Evolutionary conservation across 2,113 vertebrate genomes (phyloP).

Genomic region (Penelope pileata): DNA sequence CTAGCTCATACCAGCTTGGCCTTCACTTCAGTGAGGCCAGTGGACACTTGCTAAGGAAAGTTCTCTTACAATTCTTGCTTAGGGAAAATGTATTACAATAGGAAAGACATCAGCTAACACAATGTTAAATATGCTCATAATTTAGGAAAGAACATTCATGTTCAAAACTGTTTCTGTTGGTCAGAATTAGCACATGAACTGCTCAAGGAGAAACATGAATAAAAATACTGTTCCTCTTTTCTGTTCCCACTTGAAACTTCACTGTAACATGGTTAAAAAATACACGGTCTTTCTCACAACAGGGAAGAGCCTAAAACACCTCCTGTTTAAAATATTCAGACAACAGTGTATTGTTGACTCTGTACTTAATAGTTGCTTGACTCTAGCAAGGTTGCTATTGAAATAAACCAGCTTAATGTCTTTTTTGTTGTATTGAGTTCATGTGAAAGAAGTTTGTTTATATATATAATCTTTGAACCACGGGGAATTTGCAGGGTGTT

Average conservation of each 20-base stretch:
- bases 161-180: not conserved
- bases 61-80: not conserved
- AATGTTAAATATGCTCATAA: not conserved
- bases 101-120: not conserved
- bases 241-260: slow-evolving; percentile 21
- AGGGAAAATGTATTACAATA: not conserved
- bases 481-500: slow-evolving; percentile 13
- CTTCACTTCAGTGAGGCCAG: not conserved
- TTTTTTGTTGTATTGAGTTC: slow-evolving; percentile 35
- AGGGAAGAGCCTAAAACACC: not conserved
- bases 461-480: slow-evolving; percentile 23
- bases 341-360: not conserved
- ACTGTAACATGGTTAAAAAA: not conserved
- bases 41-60: not conserved
- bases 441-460: slow-evolving; percentile 20
- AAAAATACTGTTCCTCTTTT: not conserved
- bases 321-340: not conserved
- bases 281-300: not conserved
- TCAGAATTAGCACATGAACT: not conserved
- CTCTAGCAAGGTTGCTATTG: slow-evolving; percentile 31
- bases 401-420: slow-evolving; percentile 6
- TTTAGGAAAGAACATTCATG: not conserved
- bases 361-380: not conserved
- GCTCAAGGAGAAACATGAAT: not conserved
- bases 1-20: not conserved